Evolutionary conservation across 1,140 invertebrate genomes (phyloP), one percentile per base, ranked within the genome.

Genomic region (Drusus annulatus): DNA sequence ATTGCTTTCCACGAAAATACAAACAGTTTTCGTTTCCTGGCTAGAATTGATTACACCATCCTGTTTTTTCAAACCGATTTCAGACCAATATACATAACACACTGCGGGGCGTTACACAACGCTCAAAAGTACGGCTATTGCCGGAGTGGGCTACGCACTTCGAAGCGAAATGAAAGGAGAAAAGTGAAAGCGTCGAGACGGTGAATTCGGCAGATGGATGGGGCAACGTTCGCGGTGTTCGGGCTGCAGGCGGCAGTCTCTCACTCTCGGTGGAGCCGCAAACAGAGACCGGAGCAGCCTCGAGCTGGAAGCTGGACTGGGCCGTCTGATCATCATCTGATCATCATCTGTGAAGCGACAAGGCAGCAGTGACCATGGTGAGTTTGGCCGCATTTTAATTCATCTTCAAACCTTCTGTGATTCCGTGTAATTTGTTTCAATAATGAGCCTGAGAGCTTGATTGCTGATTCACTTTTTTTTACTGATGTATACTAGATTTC

Each of bases 111-210:
- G 36, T 45, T 45, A 45, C 36, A 45, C 36, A 45, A 45, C 36
- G 36, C 36, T 45, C 36, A 45, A 45, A 17, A 56, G 54, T 56
- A 56, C 54, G 54, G 4, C 19, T 56, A 56, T 56, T 56, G 3
- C 1, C 17, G 54, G n/a, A 45, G 63, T 45, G 63, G 31, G 23
- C 13, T 16, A n/a, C 63, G 28, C 23, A 31, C 28, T 19, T 68
- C 16, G 25, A n/a, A 36, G 51, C 21, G 50, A 56, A 74, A 74
- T 54, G 71, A 56, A 74, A 56, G 71, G 71, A 73, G 69, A 36
- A 74, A 58, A 74, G 71, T 56, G 54, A 74, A 58, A 56, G 71
- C 56, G 17, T 51, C 16, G n/a, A 45, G 10, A 31, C 17, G 31
- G 28, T 19, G 63, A 17, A 68, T 28, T n/a, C 10, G 63, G 63